Percentiles rank a stretch among this genome's conserved stretches.
Evolutionary conservation across 1,140 invertebrate species (phyloP).

Genomic region (Trichogramma pretiosum): DNA sequence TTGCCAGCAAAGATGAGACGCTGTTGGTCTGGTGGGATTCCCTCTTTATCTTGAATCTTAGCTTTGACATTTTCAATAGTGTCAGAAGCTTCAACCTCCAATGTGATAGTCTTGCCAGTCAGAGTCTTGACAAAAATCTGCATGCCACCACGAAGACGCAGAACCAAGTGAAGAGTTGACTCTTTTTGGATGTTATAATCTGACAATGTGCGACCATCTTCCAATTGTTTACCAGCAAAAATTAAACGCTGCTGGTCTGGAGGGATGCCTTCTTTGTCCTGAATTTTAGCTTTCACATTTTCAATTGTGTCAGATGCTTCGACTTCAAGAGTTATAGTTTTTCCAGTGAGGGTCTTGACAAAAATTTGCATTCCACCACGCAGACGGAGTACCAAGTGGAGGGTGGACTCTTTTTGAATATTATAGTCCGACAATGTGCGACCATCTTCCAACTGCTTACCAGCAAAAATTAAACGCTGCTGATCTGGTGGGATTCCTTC

Average conservation of each 20-base stretch:
- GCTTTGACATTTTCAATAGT: slow-evolving; percentile 62
- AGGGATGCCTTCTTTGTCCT: slow-evolving; percentile 60
- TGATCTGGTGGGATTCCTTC: slow-evolving; percentile 64
- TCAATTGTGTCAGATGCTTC: slow-evolving; percentile 66
- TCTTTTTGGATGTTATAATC: slow-evolving; percentile 70
- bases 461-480: slow-evolving; percentile 58
- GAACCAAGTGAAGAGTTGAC: slow-evolving; percentile 62
- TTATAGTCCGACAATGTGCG: slow-evolving; percentile 57
- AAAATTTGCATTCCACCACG: slow-evolving; percentile 64
- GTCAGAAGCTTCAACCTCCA: slow-evolving; percentile 57
- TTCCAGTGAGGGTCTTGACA: slow-evolving; percentile 63
- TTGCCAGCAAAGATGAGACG: slow-evolving; percentile 57
- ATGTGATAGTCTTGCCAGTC: slow-evolving; percentile 59
- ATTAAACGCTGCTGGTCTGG: slow-evolving; percentile 63
- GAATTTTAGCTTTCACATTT: slow-evolving; percentile 67
- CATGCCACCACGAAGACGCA: slow-evolving; percentile 59
- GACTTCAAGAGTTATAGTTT: slow-evolving; percentile 58
- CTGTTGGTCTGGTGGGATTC: slow-evolving; percentile 54
- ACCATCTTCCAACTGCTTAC: slow-evolving; percentile 63
- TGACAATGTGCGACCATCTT: slow-evolving; percentile 54
- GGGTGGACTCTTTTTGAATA: slow-evolving; percentile 68
- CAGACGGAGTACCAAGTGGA: slow-evolving; percentile 60
- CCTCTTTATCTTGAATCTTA: slow-evolving; percentile 59
- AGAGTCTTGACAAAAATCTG: slow-evolving; percentile 44
- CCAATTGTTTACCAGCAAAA: slow-evolving; percentile 63